Evolutionary conservation across 53 echinoderm and acorn worm genomes (phyloP).

Genomic region (Holothuria leucospilota): DNA sequence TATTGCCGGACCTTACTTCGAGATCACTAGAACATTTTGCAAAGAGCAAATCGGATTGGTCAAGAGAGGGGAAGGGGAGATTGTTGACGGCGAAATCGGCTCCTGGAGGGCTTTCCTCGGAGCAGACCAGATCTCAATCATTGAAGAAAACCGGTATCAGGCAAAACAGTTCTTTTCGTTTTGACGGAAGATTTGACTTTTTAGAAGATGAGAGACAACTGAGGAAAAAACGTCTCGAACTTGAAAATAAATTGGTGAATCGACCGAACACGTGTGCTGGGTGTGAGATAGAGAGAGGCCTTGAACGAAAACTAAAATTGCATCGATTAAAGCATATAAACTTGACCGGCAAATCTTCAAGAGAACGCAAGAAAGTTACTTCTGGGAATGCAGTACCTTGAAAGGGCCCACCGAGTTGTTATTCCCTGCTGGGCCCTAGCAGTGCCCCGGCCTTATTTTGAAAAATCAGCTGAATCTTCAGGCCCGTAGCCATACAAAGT

Average conservation of each 20-base stretch:
- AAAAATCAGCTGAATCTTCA: too few species aligned
- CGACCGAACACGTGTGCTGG: conserved; percentile 3
- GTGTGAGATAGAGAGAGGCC: too few species aligned
- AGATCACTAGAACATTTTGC: background rate
- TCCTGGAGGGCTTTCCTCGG: background rate
- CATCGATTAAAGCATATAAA: background rate
- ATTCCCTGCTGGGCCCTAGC: too few species aligned
- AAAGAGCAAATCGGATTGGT: too few species aligned
- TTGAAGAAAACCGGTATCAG: background rate
- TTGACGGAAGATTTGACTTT: background rate
- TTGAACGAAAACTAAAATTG: background rate
- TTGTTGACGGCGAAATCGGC: conserved; percentile 11
- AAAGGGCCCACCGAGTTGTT: too few species aligned
- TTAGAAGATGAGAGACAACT: too few species aligned
- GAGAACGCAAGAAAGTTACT: background rate
- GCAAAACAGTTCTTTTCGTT: background rate
- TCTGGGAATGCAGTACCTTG: too few species aligned
- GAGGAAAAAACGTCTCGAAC: background rate
- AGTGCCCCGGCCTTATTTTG: too few species aligned
- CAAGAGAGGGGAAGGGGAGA: background rate
- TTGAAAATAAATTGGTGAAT: conserved; percentile 1
- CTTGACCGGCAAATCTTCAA: conserved; percentile 20
- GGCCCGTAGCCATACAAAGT: too few species aligned
- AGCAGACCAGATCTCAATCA: background rate
- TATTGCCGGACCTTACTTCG: background rate